These are phyloP conservation scores for human (Homo sapiens) DNA, from an alignment of 2,113 vertebrate species.

Conservation along the genomic window GRCh38 chr11:20116501-20117000, in stretches of 20 bases:
- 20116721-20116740: background rate
- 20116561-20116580: background rate
- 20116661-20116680: background rate
- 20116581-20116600: background rate
- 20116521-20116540: background rate
- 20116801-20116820: background rate
- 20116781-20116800: background rate
- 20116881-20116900: background rate
- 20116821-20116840: background rate
- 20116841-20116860: background rate
- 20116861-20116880: background rate
- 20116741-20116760: background rate
- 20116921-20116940: background rate
- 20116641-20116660: background rate
- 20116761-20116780: background rate
- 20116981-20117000: background rate
- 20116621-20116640: background rate
- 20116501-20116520: background rate
- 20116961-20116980: background rate
- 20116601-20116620: background rate
- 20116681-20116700: background rate
- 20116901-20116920: fast-evolving
- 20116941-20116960: background rate
- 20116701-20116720: background rate
- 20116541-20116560: background rate